Conservation (phyloP, 2,888 invertebrate genomes). For the Gibbula magus region DNA sequence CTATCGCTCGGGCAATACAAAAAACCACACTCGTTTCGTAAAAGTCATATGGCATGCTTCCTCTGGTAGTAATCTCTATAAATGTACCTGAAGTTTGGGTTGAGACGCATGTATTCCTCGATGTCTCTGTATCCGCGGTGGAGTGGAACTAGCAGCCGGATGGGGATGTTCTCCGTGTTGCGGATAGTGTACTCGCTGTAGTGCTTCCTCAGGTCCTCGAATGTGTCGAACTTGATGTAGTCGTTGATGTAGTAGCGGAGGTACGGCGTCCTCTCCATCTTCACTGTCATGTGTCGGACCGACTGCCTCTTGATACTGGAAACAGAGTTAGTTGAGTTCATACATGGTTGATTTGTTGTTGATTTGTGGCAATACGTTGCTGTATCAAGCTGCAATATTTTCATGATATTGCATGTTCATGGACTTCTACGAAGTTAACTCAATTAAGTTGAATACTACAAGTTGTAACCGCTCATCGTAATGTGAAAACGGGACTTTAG, state of each 20-base stretch:
- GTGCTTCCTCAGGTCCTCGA: slow-evolving; percentile 28
- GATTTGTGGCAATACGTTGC: too few relatives aligned
- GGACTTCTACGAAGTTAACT: too few relatives aligned
- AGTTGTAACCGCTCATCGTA: too few relatives aligned
- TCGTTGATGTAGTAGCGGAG: slow-evolving; percentile 23
- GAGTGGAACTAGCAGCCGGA: slow-evolving; percentile 27
- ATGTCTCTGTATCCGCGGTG: not conserved
- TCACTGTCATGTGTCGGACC: not conserved
- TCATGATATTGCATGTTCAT: too few relatives aligned
- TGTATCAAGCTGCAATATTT: too few relatives aligned
- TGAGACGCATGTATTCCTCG: not conserved
- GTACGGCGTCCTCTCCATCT: not conserved
- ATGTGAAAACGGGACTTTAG: too few relatives aligned
- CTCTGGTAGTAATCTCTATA: too few relatives aligned
- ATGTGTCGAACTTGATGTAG: slow-evolving; percentile 17
- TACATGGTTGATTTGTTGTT: not conserved
- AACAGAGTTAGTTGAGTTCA: not conserved
- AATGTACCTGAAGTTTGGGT: not conserved
- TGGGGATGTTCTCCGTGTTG: slow-evolving; percentile 31
- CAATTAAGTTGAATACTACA: too few relatives aligned
- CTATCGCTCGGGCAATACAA: too few relatives aligned
- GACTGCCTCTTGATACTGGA: not conserved
- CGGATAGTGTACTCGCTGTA: slow-evolving; percentile 30
- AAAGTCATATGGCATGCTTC: too few relatives aligned
- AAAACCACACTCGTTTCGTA: too few relatives aligned